These are phyloP conservation scores for Hucho hucho DNA, from an alignment of 2,113 vertebrate species.

Conservation along the genomic window DNA sequence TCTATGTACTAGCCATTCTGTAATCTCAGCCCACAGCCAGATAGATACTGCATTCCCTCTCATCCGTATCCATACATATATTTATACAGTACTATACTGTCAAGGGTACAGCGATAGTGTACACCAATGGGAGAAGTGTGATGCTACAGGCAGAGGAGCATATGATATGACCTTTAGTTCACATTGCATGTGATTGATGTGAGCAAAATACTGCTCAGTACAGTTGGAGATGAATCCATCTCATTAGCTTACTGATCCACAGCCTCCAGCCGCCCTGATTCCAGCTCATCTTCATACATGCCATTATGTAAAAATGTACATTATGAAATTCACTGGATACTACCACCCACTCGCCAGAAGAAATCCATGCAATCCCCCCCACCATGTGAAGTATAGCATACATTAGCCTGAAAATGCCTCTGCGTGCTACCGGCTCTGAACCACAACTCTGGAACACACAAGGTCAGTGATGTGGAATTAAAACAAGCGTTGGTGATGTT, in stretches of 20 bases:
- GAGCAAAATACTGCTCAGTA: slow-evolving; percentile 32
- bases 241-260: slow-evolving; percentile 56
- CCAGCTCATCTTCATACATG: slow-evolving; percentile 43
- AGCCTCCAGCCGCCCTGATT: slow-evolving; percentile 38
- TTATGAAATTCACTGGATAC: slow-evolving; percentile 3
- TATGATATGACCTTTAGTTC: neutral
- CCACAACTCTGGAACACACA: slow-evolving; percentile 25
- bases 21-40: too few species aligned
- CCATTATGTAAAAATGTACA: slow-evolving; percentile 44
- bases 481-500: slow-evolving; percentile 39
- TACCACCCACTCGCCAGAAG: slow-evolving; percentile 10
- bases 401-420: slow-evolving; percentile 22
- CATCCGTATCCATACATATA: too few species aligned
- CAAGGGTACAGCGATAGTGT: neutral
- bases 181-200: slow-evolving; percentile 46
- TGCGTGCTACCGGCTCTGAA: slow-evolving; percentile 17
- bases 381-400: slow-evolving; percentile 22
- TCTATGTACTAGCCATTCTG: neutral
- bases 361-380: slow-evolving; percentile 12
- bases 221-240: slow-evolving; percentile 36
- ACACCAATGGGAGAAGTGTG: neutral
- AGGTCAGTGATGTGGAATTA: slow-evolving; percentile 51
- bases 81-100: too few species aligned
- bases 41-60: neutral
- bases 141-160: neutral